A percentile compares a stretch with the other conserved stretches of the same genome.
These are phyloP conservation scores for Unio pictorum DNA, from an alignment of 2,888 invertebrate genomes.

Conservation along the genomic window DNA sequence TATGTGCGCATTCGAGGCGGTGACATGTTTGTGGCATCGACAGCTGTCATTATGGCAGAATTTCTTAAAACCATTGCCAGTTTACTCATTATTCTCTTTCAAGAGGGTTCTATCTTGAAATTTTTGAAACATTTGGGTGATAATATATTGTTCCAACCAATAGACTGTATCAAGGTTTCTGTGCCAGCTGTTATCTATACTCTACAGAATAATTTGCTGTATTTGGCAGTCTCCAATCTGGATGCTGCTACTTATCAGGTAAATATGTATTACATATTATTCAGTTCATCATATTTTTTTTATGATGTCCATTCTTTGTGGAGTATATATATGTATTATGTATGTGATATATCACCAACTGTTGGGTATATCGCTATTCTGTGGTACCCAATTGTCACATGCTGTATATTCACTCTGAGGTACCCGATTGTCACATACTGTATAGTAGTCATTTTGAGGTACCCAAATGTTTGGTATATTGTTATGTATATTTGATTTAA, in stretches of 20 bases:
- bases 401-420: no score
- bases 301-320: no score
- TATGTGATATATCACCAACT: no score
- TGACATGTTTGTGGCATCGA: constrained; percentile 91
- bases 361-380: no score
- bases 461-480: no score
- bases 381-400: no score
- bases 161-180: constrained; percentile 78
- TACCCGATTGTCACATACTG: no score
- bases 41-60: constrained; percentile 96
- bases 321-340: no score
- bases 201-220: constrained; percentile 96
- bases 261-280: constrained; percentile 6
- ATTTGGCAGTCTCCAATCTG: constrained; percentile 95
- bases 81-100: constrained; percentile 78
- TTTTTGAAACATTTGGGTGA: constrained; percentile 59
- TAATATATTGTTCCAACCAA: constrained; percentile 77
- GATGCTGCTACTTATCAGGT: constrained; percentile 98
- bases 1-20: constrained; percentile 89
- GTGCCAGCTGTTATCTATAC: constrained; percentile 96
- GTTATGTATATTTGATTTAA: no score
- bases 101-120: constrained; percentile 32
- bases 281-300: no score
- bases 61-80: constrained; percentile 89
- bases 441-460: no score